Percentiles rank a stretch among this genome's conserved stretches.
phyloP scores from a whole-genome alignment of 2,113 vertebrate species.

The Galbula dea region DNA sequence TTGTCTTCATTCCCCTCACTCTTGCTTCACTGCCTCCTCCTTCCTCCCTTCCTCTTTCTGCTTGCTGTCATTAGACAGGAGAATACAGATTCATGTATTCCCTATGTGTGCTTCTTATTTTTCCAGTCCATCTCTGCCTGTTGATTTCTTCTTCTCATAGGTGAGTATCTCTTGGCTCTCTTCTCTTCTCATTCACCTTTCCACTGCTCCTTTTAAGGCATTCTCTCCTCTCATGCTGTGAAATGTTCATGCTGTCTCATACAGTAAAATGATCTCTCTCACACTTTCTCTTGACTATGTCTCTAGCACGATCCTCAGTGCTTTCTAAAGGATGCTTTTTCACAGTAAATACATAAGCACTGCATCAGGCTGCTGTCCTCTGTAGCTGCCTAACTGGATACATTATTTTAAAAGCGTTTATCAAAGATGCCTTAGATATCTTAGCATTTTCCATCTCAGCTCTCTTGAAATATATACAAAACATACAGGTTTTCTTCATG shows the following conservation, averaged over 20 bases:
- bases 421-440: not conserved
- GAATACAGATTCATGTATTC: conserved; percentile 5
- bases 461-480: not conserved
- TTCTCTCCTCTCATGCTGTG: not conserved
- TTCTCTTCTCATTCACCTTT: conserved; percentile 38
- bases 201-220: not conserved
- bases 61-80: conserved; percentile 13
- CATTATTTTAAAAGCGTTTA: not conserved
- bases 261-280: conserved; percentile 39
- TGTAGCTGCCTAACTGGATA: not conserved
- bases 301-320: not conserved
- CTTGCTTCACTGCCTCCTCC: not conserved
- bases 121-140: not conserved
- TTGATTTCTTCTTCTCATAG: not conserved
- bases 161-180: conserved; percentile 34
- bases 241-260: conserved; percentile 24
- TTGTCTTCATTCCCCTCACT: not conserved
- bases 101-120: not conserved
- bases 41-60: not conserved
- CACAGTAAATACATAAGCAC: not conserved
- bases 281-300: not conserved
- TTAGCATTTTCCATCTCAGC: not conserved
- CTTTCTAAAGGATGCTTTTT: conserved; percentile 3
- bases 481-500: not conserved
- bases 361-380: not conserved